Evolutionary conservation across 2,797 vertebrate species (phyloP).

Genomic region (Mormyrus hasselquistii): DNA sequence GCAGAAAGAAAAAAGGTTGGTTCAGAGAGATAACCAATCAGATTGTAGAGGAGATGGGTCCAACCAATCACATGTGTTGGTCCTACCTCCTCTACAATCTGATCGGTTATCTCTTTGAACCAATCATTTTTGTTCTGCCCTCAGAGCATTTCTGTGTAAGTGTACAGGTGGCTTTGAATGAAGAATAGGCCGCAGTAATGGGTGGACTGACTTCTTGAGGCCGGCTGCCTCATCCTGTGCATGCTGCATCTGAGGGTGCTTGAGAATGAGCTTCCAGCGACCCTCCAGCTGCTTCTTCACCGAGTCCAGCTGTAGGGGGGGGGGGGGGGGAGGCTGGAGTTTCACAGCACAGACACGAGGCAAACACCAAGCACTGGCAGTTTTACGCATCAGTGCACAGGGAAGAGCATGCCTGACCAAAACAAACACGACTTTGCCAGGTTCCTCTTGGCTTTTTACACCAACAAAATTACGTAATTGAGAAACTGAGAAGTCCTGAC

Average conservation of each 20-base stretch:
- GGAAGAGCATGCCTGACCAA: background rate
- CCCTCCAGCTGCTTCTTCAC: conserved; percentile 71
- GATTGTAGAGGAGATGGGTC: no score
- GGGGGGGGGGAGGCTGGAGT: background rate
- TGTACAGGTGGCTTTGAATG: background rate
- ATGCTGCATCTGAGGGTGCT: conserved; percentile 55
- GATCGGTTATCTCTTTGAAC: background rate
- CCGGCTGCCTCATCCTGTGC: conserved; percentile 59
- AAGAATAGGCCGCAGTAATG: background rate
- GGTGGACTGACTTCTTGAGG: conserved; percentile 59
- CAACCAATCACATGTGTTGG: background rate
- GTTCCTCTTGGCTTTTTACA: background rate
- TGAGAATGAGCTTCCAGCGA: conserved; percentile 59
- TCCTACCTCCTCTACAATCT: background rate
- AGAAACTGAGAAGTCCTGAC: background rate
- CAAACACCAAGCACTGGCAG: background rate
- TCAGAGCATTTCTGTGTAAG: background rate
- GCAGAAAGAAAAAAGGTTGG: background rate
- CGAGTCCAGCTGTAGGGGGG: conserved; percentile 68
- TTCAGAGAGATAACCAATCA: no score
- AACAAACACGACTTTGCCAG: background rate
- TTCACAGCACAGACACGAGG: background rate
- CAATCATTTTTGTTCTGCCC: background rate
- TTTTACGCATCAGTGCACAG: background rate
- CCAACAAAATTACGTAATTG: background rate